Base-by-base conservation (phyloP, 1,140 invertebrate genomes). In the Drosophila lowei region DNA sequence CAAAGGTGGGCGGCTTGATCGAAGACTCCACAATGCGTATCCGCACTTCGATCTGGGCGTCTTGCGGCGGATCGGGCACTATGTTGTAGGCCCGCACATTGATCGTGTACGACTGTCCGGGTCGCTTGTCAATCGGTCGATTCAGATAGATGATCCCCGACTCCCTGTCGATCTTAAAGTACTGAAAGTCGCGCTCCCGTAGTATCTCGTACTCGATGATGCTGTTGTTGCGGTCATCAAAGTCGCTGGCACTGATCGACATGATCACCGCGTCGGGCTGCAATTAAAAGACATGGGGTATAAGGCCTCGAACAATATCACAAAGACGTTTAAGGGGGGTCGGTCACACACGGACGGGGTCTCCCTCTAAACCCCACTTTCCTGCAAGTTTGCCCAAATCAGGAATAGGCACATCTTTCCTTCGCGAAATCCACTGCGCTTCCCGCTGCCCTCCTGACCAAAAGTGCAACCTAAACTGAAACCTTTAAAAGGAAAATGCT, bases 161-260 rank as follows among this genome's bases (percentile, higher is more conserved):
- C 59, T 94, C 94, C 53, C 93, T 92, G 86, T 96, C 95, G 64
- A 97, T 96, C 49, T 92, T 93, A 86, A 97, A 97, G 90, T 96
- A 97, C 3, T 93, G 92, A 42, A 92, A 91, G 78, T 96, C 95
- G 7, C 91, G 93, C 72, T 93, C 93, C 7, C 93, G 85, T 25
- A 94, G 91, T 34, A 97, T 90, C 59, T 93, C 94, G 89, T 95
- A 94, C 68, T 93, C 91, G 3, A 97, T 93, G 67, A 95, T 94
- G 38, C 96, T 96, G 92, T 97, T 97, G 77, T 96, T 94, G 7
- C 96, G 96, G 84, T 97, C 96, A 89, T 97, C 97, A 62, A 97
- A 95, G 91, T 97, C 97, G 11, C 96, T 97, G 3, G 97, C 96
- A 42, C 96, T 96, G 86, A 97, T 96, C 88, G 96, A 93, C 95